Evolutionary conservation across 2,888 invertebrate genomes (phyloP).

Genomic region (Synergus itoensis): DNA sequence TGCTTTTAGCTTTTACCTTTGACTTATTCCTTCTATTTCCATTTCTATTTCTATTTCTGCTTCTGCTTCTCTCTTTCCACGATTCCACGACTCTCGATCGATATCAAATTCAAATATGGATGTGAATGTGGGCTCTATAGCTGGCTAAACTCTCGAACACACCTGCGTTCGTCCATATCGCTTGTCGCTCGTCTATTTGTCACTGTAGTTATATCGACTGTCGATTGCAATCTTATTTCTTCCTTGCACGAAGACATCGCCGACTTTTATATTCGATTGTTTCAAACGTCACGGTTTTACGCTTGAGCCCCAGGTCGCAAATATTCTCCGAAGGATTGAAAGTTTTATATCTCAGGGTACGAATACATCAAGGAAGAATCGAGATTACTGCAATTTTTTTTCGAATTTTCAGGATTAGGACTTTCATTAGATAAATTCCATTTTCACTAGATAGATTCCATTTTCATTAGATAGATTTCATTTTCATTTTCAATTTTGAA

Average conservation of each 20-base stretch:
- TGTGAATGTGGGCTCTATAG: not conserved
- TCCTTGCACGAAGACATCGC: constrained; percentile 3
- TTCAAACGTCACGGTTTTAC: not conserved
- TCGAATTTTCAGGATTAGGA: too few species aligned
- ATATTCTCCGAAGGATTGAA: not conserved
- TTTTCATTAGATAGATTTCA: not conserved
- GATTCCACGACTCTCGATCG: not conserved
- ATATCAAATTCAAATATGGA: constrained; percentile 28
- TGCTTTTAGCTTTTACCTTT: not conserved
- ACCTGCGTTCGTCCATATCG: constrained; percentile 14
- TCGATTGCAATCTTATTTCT: constrained; percentile 30
- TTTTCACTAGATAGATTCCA: not conserved
- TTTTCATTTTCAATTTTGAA: not conserved
- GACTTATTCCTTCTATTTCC: constrained; percentile 4
- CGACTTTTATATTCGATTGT: constrained; percentile 25
- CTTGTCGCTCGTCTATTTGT: constrained; percentile 38
- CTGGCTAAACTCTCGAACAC: constrained; percentile 9
- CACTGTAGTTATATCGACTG: constrained; percentile 24
- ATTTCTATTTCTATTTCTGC: not conserved
- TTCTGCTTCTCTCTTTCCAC: not conserved
- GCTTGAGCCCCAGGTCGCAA: not conserved
- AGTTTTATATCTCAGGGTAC: not conserved
- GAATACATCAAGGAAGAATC: too few species aligned
- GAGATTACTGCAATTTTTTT: too few species aligned
- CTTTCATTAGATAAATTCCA: not conserved